phyloP scores from a whole-genome alignment of 2,797 vertebrate species.

The Petrocephalus schoutedeni region DNA sequence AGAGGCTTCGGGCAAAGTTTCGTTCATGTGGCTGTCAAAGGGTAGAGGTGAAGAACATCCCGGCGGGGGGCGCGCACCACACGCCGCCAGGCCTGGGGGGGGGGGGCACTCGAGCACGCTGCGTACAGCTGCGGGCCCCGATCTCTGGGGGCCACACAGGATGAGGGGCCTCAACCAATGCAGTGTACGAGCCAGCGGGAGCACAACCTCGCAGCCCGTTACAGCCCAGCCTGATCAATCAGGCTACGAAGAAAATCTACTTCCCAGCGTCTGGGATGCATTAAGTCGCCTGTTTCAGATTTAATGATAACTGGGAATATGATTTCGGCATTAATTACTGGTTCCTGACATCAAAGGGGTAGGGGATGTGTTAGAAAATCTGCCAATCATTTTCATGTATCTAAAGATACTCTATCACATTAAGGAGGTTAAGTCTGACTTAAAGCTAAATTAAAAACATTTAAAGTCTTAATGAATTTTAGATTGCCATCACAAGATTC shows the following conservation, averaged over 20 bases:
- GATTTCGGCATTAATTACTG: background rate
- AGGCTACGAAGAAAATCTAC: background rate
- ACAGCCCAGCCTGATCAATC: background rate
- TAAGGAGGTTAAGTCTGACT: background rate
- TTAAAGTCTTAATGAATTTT: slow-evolving; percentile 10
- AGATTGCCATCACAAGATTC: background rate
- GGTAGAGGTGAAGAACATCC: background rate
- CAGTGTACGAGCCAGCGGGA: background rate
- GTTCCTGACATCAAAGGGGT: background rate
- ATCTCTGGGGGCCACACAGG: background rate
- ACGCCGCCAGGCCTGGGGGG: background rate
- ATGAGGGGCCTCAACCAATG: background rate
- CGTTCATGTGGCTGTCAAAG: background rate
- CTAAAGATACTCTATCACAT: background rate
- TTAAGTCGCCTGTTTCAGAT: background rate
- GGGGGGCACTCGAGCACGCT: background rate
- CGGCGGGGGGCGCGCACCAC: background rate
- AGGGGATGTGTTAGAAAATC: background rate
- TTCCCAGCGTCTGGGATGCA: background rate
- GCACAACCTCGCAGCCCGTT: background rate
- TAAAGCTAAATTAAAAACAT: slow-evolving; percentile 10
- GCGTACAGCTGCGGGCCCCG: background rate
- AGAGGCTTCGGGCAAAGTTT: background rate
- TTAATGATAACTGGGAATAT: background rate
- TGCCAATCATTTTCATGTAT: background rate